These are phyloP conservation scores for Shinisaurus crocodilurus DNA, from an alignment of 2,113 vertebrate species.

Conservation along the genomic window DNA sequence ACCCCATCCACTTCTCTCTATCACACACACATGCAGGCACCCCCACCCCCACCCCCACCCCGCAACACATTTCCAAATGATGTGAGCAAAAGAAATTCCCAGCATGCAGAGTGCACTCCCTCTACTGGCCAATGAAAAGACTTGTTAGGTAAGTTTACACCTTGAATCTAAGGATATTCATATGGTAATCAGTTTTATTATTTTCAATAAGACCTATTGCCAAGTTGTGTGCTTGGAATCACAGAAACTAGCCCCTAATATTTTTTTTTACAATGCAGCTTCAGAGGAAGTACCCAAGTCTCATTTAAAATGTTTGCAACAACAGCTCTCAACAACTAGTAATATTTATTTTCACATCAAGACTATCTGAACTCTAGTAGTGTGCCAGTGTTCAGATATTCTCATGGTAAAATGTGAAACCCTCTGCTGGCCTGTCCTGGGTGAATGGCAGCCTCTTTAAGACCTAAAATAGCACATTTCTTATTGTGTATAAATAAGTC, in stretches of 20 bases:
- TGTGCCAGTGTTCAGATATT: background rate
- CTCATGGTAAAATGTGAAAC: background rate
- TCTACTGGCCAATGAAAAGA: constrained; percentile 64
- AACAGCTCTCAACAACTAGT: background rate
- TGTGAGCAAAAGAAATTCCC: background rate
- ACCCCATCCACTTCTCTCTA: background rate
- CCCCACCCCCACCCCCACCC: background rate
- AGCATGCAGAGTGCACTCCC: constrained; percentile 65
- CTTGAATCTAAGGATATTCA: background rate
- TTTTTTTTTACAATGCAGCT: background rate
- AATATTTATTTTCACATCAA: background rate
- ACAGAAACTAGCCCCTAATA: background rate
- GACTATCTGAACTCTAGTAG: background rate
- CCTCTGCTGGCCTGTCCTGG: background rate
- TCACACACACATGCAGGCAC: background rate
- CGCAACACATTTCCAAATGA: background rate
- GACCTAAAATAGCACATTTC: background rate
- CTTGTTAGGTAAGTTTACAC: background rate
- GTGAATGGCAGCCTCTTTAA: background rate
- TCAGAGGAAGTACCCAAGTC: background rate
- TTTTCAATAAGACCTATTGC: background rate
- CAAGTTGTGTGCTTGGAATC: too few relatives aligned
- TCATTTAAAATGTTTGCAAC: background rate
- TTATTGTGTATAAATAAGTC: background rate
- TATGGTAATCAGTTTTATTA: background rate